A percentile compares a stretch with the other conserved stretches of the same genome.
Conservation (phyloP, 1,140 invertebrate species). For the Leptoteleia sp. region DNA sequence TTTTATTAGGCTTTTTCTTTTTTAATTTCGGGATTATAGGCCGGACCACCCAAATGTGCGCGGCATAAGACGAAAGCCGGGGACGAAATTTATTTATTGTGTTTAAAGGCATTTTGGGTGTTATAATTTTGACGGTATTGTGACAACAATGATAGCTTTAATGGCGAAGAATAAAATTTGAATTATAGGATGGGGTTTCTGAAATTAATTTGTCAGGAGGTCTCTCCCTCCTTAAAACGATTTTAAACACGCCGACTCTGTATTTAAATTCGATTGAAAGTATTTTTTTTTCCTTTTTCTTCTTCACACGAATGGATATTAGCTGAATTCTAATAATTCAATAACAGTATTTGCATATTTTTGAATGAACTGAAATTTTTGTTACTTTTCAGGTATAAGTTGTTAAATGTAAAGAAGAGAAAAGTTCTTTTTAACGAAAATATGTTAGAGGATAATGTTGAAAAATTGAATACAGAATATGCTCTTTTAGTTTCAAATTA, state of each 20-base stretch:
- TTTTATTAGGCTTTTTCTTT: slow-evolving; percentile 23
- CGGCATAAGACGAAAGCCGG: slow-evolving; percentile 21
- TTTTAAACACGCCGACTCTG: neutral
- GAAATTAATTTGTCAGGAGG: slow-evolving; percentile 52
- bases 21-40: slow-evolving; percentile 32
- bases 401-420: no score
- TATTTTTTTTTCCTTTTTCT: no score
- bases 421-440: no score
- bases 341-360: no score
- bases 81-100: slow-evolving; percentile 39
- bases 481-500: no score
- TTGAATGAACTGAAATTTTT: no score
- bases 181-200: slow-evolving; percentile 29
- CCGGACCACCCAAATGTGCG: slow-evolving; percentile 34
- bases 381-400: no score
- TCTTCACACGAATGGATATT: neutral
- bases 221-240: slow-evolving; percentile 3
- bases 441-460: no score
- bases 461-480: no score
- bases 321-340: slow-evolving; percentile 1
- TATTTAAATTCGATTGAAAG: slow-evolving; percentile 4
- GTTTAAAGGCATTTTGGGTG: slow-evolving; percentile 32
- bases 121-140: slow-evolving; percentile 55
- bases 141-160: slow-evolving; percentile 45
- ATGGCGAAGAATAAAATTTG: slow-evolving; percentile 29